Evolutionary conservation across 2,797 vertebrate species (phyloP), one percentile per base, ranked within the genome.

Genomic region (Prionace glauca): DNA sequence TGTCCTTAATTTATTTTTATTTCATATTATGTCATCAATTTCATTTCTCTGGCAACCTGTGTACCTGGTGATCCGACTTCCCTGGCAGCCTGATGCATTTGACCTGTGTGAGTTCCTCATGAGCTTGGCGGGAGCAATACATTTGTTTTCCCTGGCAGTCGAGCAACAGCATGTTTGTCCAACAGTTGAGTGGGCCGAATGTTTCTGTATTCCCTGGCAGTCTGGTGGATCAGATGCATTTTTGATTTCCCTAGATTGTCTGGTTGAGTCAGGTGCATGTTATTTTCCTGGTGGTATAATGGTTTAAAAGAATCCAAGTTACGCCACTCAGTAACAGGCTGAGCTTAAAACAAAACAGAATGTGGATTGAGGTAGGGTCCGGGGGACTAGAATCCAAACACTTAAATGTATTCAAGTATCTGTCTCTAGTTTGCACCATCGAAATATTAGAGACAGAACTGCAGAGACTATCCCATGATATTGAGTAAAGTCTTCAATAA

Each of bases 231-330:
- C 90, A 92, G 32, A 67, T 92, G 12, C 90, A 92, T 92, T 92
- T 92, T 92, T 92, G 62, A 92, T 92, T 92, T 92, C 90, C 90
- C 90, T 67, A 92, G 90, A 36, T 67, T 92, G 90, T 92, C 90
- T 92, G 90, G 90, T 67, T 67, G 90, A 62, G 62, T 92, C 90
- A 92, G 90, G 90, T 92, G 90, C 62, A 92, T 92, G 9, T 92
- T 67, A 92, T 92, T 92, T 92, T 60, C 90, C 90, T 92, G 90
- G 90, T 92, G 56, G 90, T 65, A 92, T 18, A 67, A 69, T 67
- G 62, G n/a, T 67, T 92, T 69, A 62, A 92, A 56, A 92, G 32
- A 67, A 92, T 92, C 18, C 62, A 92, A 92, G 62, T 92, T 90
- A 69, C n/a, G 32, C 90, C 62, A 69, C 88, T 91, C 60, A 36